These are phyloP conservation scores for Bombus soroeensis DNA, from an alignment of 1,140 invertebrate species.

Conservation along the genomic window DNA sequence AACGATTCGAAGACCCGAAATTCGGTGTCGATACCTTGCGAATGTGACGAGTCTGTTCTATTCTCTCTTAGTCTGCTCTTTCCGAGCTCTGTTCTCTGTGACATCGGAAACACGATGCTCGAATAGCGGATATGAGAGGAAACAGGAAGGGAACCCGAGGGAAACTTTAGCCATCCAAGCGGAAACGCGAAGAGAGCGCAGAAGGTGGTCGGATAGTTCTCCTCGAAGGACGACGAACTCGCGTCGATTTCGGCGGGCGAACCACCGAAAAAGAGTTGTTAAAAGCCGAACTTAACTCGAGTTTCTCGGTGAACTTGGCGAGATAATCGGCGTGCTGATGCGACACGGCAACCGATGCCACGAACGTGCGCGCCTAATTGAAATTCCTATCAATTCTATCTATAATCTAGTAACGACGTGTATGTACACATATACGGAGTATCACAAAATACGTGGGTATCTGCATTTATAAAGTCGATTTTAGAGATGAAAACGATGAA, in stretches of 20 bases:
- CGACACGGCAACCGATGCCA: too few species aligned
- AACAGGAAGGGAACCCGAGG: conserved; percentile 66
- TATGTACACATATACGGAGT: too few species aligned
- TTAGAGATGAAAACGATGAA: too few species aligned
- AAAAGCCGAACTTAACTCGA: conserved; percentile 63
- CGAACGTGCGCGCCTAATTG: too few species aligned
- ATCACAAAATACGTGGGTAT: too few species aligned
- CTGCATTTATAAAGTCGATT: too few species aligned
- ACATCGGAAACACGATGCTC: conserved; percentile 30
- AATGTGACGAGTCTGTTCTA: background rate
- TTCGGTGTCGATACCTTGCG: background rate
- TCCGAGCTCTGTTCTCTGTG: background rate
- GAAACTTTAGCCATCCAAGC: conserved; percentile 70
- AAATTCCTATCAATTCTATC: too few species aligned
- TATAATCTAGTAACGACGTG: too few species aligned
- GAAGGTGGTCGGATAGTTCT: background rate
- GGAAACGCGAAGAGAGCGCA: conserved; percentile 39
- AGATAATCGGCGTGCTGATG: too few species aligned
- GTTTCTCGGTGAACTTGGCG: conserved; percentile 39
- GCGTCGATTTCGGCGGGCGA: conserved; percentile 50
- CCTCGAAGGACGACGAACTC: conserved; percentile 37
- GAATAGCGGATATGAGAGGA: conserved; percentile 44
- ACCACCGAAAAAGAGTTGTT: conserved; percentile 50
- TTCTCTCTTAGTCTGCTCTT: background rate
- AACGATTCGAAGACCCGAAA: background rate